phyloP scores from a whole-genome alignment of 2,113 vertebrate species.

The Choloepus hoffmanni region DNA sequence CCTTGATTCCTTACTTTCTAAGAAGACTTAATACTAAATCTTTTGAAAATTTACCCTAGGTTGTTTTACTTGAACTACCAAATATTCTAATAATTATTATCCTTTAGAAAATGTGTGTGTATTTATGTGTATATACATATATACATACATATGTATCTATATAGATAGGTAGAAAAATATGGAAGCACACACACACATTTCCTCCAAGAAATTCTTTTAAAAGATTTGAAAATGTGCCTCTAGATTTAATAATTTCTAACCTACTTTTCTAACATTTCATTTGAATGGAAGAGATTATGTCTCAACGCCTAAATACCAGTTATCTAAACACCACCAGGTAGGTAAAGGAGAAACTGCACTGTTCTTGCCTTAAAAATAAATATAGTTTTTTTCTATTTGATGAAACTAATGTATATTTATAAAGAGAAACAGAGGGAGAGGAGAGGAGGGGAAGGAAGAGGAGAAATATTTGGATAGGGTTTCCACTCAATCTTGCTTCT shows the following conservation, averaged over 20 bases:
- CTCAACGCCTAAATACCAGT: conserved; percentile 49
- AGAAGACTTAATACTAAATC: not conserved
- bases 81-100: conserved; percentile 7
- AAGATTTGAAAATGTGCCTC: conserved; percentile 40
- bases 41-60: conserved; percentile 41
- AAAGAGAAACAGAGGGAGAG: not conserved
- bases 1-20: conserved; percentile 13
- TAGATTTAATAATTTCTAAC: conserved; percentile 69
- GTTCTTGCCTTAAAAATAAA: conserved; percentile 21
- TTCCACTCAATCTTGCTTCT: conserved; percentile 50
- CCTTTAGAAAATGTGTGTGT: not conserved
- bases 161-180: not conserved
- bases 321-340: conserved; percentile 36
- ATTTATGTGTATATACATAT: not conserved
- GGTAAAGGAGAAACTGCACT: conserved; percentile 4
- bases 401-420: conserved; percentile 24
- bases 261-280: conserved; percentile 50
- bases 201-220: conserved; percentile 63
- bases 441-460: too few species aligned
- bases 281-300: conserved; percentile 39
- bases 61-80: conserved; percentile 42
- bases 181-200: not conserved
- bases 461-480: not conserved
- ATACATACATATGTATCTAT: not conserved
- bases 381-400: conserved; percentile 3